Evolutionary conservation across 2,113 vertebrate species (phyloP).

Genomic region (Eretmodus cyanostictus): DNA sequence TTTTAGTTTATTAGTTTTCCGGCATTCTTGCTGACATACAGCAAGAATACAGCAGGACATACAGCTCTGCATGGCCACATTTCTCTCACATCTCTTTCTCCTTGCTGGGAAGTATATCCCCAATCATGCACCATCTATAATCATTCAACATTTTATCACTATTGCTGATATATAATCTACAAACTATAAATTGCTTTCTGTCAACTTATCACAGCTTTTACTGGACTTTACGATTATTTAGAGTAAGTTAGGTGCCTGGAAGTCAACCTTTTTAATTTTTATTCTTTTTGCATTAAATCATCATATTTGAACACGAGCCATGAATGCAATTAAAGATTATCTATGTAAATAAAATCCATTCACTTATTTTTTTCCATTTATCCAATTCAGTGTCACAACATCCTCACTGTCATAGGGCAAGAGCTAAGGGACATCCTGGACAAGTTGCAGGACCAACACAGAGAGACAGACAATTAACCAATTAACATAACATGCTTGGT

Average conservation of each 20-base stretch:
- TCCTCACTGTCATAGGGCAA: background rate
- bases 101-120: background rate
- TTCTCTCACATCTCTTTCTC: background rate
- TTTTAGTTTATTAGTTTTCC: background rate
- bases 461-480: background rate
- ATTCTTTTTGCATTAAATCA: background rate
- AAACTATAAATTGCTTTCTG: background rate
- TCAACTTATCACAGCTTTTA: background rate
- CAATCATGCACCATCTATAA: background rate
- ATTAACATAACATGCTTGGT: background rate
- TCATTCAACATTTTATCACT: background rate
- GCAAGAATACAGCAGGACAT: background rate
- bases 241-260: background rate
- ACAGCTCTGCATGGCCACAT: background rate
- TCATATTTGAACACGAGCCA: background rate
- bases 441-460: background rate
- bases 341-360: background rate
- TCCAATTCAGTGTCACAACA: background rate
- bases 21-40: background rate
- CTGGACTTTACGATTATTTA: background rate
- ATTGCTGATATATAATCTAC: background rate
- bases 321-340: background rate
- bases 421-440: background rate
- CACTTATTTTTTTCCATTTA: rapidly evolving
- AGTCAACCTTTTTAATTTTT: background rate